Evolutionary conservation across 2,797 vertebrate genomes (phyloP).

Genomic region (Gadopsis bispinosus): DNA sequence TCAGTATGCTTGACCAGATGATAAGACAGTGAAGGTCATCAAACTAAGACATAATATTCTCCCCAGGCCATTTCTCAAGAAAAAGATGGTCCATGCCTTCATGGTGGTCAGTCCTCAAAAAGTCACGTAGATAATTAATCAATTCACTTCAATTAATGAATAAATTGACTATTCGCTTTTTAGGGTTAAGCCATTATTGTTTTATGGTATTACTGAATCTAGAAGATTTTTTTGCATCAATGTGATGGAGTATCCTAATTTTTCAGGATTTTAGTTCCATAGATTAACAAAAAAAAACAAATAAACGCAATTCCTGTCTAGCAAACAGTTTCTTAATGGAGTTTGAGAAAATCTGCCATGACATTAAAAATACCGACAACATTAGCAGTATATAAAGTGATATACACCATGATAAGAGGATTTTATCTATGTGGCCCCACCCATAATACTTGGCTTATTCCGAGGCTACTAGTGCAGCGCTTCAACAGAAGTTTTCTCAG

Average conservation of each 20-base stretch:
- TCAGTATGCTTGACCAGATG: background rate
- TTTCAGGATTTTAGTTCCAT: background rate
- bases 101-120: background rate
- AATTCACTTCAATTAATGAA: background rate
- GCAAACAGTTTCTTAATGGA: background rate
- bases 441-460: background rate
- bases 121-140: background rate
- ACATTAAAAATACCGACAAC: background rate
- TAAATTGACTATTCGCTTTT: fast-evolving
- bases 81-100: background rate
- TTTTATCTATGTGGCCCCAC: background rate
- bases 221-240: background rate
- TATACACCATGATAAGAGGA: background rate
- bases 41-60: background rate
- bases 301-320: background rate
- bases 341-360: background rate
- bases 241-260: too few relatives aligned
- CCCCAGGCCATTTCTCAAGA: background rate
- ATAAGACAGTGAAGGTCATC: background rate
- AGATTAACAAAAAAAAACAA: background rate
- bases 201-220: background rate
- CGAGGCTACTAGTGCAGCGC: background rate
- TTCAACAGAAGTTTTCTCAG: background rate
- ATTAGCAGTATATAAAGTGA: background rate
- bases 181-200: background rate